Evolutionary conservation across 2,888 invertebrate species (phyloP).

Genomic region (Polietes domitor): DNA sequence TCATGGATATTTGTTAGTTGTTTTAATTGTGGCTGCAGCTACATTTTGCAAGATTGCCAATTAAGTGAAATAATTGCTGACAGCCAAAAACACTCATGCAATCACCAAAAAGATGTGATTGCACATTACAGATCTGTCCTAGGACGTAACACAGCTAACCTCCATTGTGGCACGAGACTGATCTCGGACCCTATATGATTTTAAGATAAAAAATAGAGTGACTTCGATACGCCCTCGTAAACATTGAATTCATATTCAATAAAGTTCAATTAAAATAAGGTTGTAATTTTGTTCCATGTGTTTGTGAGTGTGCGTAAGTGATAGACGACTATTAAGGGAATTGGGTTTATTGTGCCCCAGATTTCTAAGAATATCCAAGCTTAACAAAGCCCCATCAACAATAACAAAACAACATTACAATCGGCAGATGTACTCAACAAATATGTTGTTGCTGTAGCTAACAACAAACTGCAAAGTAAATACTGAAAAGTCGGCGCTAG

Average conservation of each 20-base stretch:
- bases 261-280: not conserved
- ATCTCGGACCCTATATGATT: too few species aligned
- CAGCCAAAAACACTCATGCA: not conserved
- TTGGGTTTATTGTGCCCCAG: conserved; percentile 61
- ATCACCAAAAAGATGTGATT: too few species aligned
- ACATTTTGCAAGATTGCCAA: conserved; percentile 49
- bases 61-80: conserved; percentile 41
- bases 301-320: conserved; percentile 6
- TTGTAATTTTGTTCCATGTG: not conserved
- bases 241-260: not conserved
- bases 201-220: too few species aligned
- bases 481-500: too few species aligned
- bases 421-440: too few species aligned
- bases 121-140: too few species aligned
- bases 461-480: too few species aligned
- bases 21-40: not conserved
- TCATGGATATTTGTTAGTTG: not conserved
- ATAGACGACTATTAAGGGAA: conserved; percentile 53
- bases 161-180: not conserved
- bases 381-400: conserved; percentile 15
- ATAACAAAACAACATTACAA: not conserved
- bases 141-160: too few species aligned
- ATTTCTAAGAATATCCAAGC: conserved; percentile 52
- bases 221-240: not conserved
- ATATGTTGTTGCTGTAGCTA: too few species aligned